Conservation (phyloP, 2,113 vertebrate species). For the Piprites chloris region DNA sequence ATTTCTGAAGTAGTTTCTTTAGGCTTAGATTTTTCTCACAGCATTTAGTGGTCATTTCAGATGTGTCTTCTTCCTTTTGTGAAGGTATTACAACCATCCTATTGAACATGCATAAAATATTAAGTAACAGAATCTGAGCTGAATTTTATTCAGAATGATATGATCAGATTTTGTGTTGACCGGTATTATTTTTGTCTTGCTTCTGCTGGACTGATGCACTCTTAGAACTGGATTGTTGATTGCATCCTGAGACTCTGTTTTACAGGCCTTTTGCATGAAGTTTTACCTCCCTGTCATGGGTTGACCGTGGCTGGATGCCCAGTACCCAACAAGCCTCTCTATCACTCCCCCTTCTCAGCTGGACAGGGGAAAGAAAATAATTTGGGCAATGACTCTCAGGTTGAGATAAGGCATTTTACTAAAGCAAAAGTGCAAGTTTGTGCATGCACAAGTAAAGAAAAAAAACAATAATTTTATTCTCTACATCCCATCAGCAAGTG, state of each 20-base stretch:
- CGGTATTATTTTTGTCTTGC: neutral
- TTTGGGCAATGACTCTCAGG: neutral
- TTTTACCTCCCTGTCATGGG: neutral
- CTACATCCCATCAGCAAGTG: neutral
- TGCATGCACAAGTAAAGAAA: neutral
- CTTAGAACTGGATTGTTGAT: neutral
- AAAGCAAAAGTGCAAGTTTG: neutral
- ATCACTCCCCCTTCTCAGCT: neutral
- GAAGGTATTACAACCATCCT: neutral
- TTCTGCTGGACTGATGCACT: neutral
- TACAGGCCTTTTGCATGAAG: neutral
- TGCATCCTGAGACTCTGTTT: neutral
- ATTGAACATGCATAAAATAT: neutral
- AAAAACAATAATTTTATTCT: neutral
- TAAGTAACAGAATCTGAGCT: neutral
- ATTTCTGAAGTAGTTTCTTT: neutral
- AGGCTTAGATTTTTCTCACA: neutral
- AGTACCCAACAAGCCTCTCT: neutral
- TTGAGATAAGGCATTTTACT: neutral
- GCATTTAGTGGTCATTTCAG: neutral
- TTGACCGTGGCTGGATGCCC: neutral
- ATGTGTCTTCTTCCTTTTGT: neutral
- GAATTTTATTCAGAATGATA: neutral
- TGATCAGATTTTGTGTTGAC: neutral
- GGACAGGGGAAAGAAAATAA: neutral